A percentile compares a stretch with the other conserved stretches of the same genome.
These are phyloP conservation scores for Gymnobelideus leadbeateri DNA, from an alignment of 2,113 vertebrate genomes.

Conservation along the genomic window DNA sequence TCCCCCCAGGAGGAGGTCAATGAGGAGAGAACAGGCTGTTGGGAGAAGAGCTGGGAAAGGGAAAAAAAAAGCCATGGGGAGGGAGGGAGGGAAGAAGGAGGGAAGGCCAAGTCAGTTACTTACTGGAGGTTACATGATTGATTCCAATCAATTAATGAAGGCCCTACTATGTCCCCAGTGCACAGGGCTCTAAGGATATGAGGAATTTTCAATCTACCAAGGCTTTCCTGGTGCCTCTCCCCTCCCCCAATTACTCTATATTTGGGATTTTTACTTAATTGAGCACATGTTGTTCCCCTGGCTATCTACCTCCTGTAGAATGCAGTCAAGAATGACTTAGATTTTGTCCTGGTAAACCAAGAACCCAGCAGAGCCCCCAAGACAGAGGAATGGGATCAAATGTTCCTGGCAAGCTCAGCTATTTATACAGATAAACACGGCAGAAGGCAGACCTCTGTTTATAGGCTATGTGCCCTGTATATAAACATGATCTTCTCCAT, in stretches of 20 bases:
- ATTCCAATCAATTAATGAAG: neutral
- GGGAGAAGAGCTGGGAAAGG: neutral
- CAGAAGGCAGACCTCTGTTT: neutral
- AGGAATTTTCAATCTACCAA: neutral
- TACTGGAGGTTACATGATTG: neutral
- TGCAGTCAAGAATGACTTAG: neutral
- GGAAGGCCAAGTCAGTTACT: conserved; percentile 18
- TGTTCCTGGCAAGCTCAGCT: neutral
- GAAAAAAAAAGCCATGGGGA: neutral
- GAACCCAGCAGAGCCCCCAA: neutral
- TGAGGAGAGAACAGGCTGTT: conserved; percentile 34
- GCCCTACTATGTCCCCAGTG: neutral
- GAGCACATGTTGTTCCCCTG: too few relatives aligned
- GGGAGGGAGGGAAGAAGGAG: neutral
- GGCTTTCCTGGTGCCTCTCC: neutral
- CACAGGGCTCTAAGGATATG: neutral
- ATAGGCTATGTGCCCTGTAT: too few relatives aligned
- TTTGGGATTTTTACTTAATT: neutral
- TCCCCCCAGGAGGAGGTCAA: conserved; percentile 14
- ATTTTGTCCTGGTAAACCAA: neutral
- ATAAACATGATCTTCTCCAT: neutral
- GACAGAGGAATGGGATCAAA: neutral
- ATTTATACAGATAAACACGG: neutral
- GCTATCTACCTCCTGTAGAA: neutral
- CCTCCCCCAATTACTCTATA: neutral